Percentiles rank a stretch among this genome's conserved stretches.
Evolutionary conservation across 2,888 invertebrate species (phyloP).

Genomic region (Gymnoscelis rufifasciata): DNA sequence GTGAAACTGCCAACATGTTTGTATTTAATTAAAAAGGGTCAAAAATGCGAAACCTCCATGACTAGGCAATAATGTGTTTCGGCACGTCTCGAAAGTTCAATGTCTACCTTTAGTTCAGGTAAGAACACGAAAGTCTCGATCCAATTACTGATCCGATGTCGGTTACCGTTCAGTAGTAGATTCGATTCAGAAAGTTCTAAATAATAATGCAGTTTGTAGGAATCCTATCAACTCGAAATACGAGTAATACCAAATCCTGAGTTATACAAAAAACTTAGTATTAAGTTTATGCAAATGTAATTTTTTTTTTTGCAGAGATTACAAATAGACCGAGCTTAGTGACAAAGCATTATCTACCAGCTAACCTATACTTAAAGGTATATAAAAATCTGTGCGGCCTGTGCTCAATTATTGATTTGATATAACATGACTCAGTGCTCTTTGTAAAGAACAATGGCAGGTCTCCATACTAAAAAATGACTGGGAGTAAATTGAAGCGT

Average conservation of each 20-base stretch:
- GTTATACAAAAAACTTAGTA: background rate
- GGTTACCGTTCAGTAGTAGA: slow-evolving; percentile 16
- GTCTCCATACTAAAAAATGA: too few relatives aligned
- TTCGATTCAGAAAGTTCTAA: slow-evolving; percentile 12
- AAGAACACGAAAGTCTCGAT: slow-evolving; percentile 19
- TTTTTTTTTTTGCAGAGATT: too few relatives aligned
- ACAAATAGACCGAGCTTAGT: too few relatives aligned
- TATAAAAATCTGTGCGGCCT: too few relatives aligned
- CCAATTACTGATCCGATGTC: slow-evolving; percentile 14
- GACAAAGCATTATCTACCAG: too few relatives aligned
- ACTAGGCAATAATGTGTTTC: slow-evolving; percentile 12
- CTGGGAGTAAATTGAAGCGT: too few relatives aligned
- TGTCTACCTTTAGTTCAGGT: slow-evolving; percentile 15
- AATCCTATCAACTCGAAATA: slow-evolving; percentile 12
- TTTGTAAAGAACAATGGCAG: too few relatives aligned
- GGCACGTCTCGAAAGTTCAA: slow-evolving; percentile 15
- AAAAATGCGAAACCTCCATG: slow-evolving; percentile 4
- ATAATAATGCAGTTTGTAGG: slow-evolving; percentile 16
- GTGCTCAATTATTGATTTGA: too few relatives aligned
- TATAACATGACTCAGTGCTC: too few relatives aligned
- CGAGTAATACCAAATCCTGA: slow-evolving; percentile 3
- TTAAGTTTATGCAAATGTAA: too few relatives aligned
- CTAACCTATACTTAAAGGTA: too few relatives aligned
- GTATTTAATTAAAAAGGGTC: background rate
- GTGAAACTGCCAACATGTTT: too few relatives aligned